These are phyloP conservation scores for Tapirus terrestris DNA, from an alignment of 2,113 vertebrate genomes.

Conservation along the genomic window DNA sequence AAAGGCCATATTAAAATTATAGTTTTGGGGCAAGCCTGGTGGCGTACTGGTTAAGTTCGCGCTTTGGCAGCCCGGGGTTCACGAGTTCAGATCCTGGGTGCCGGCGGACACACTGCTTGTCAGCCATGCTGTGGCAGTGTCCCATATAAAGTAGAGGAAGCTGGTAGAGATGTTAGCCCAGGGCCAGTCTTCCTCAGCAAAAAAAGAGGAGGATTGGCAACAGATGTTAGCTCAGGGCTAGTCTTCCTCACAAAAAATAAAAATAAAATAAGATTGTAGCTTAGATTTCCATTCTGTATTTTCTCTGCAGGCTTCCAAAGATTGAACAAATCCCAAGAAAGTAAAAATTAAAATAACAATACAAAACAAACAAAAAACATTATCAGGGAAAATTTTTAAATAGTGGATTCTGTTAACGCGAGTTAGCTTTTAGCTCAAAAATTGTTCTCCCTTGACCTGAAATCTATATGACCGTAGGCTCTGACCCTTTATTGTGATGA, in stretches of 20 bases:
- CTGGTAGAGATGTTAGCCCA: too few species aligned
- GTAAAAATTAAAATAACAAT: not conserved
- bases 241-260: too few species aligned
- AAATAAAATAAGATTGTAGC: not conserved
- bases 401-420: not conserved
- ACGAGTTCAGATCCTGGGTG: too few species aligned
- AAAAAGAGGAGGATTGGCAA: too few species aligned
- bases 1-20: not conserved
- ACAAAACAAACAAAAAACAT: not conserved
- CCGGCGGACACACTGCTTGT: too few species aligned
- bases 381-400: not conserved
- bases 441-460: not conserved
- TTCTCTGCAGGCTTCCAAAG: not conserved
- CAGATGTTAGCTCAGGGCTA: too few species aligned
- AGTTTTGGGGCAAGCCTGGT: not conserved
- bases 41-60: too few species aligned
- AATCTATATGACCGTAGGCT: not conserved
- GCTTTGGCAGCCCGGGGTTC: too few species aligned
- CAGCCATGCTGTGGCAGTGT: too few species aligned
- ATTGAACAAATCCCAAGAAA: not conserved
- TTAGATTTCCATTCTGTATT: slow-evolving; percentile 14
- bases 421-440: not conserved
- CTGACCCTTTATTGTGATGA: not conserved
- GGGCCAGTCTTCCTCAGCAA: too few species aligned
- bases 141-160: too few species aligned